phyloP scores from a whole-genome alignment of 2,888 invertebrate genomes.

The Nomada flava region DNA sequence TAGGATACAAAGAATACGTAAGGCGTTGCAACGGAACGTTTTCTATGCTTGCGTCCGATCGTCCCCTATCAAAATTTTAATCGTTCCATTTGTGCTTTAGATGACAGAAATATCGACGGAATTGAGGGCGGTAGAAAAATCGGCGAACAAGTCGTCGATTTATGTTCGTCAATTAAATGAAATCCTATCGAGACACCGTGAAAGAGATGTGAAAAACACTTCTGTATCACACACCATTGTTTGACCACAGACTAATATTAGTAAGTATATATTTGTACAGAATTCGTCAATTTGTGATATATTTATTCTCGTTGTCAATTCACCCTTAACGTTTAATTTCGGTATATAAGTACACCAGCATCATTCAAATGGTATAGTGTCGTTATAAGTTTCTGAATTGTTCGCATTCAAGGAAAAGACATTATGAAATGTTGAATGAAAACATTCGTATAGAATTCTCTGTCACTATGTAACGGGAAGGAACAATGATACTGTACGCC shows the following conservation, averaged over 20 bases:
- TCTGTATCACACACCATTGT: slow-evolving; percentile 54
- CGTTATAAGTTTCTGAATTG: too few species aligned
- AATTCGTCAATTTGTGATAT: not conserved
- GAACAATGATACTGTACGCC: not conserved
- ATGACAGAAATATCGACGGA: slow-evolving; percentile 83
- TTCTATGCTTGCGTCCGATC: not conserved
- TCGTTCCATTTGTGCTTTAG: slow-evolving; percentile 69
- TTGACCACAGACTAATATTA: slow-evolving; percentile 36
- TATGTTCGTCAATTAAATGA: slow-evolving; percentile 81
- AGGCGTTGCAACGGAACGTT: slow-evolving; percentile 65
- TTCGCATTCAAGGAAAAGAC: not conserved
- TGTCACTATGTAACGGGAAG: not conserved
- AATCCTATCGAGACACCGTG: slow-evolving; percentile 76
- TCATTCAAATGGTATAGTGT: too few species aligned
- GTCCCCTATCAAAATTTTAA: slow-evolving; percentile 8
- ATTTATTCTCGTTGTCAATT: not conserved
- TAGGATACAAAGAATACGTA: slow-evolving; percentile 84
- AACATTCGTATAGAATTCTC: not conserved
- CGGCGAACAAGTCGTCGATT: slow-evolving; percentile 80
- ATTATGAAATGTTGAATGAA: not conserved
- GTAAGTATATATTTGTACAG: slow-evolving; percentile 23
- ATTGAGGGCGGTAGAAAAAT: slow-evolving; percentile 82
- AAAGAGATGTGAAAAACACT: slow-evolving; percentile 72
- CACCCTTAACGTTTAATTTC: too few species aligned
- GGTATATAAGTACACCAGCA: too few species aligned